phyloP scores from a whole-genome alignment of 2,888 invertebrate species.

The Meta bourneti region DNA sequence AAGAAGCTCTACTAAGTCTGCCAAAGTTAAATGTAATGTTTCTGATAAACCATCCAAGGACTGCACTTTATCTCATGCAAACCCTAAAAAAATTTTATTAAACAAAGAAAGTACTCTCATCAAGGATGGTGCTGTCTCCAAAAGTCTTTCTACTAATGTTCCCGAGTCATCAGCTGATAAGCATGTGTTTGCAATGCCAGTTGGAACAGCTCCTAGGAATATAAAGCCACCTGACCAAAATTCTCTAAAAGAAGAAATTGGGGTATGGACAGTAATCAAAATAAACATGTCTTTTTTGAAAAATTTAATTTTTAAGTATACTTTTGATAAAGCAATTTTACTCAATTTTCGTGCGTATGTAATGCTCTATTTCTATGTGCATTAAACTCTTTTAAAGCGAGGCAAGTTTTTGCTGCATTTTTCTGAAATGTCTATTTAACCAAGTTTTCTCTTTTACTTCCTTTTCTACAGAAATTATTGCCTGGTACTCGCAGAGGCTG shows the following conservation, averaged over 20 bases:
- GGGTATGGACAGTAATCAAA: constrained; percentile 55
- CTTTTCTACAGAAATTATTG: constrained; percentile 74
- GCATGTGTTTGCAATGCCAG: constrained; percentile 76
- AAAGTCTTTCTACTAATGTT: background rate
- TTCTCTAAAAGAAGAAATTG: constrained; percentile 77
- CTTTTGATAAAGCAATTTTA: background rate
- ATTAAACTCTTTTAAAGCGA: background rate
- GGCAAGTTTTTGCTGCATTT: background rate
- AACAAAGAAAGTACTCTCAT: constrained; percentile 16
- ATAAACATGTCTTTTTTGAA: background rate
- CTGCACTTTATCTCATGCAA: constrained; percentile 2
- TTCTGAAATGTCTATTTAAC: background rate
- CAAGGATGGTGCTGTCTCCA: constrained; percentile 5
- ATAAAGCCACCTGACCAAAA: constrained; percentile 74
- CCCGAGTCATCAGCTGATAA: constrained; percentile 55
- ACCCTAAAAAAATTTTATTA: background rate
- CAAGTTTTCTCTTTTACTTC: background rate
- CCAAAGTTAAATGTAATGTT: constrained; percentile 52
- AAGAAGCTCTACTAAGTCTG: constrained; percentile 45
- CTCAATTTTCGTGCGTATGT: background rate
- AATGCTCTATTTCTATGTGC: background rate
- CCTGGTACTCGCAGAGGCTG: constrained; percentile 76
- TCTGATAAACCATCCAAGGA: constrained; percentile 58
- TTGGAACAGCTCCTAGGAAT: constrained; percentile 75
- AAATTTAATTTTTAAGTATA: background rate